Base-by-base conservation (phyloP, 2,797 vertebrate species). In the Tinamus major region DNA sequence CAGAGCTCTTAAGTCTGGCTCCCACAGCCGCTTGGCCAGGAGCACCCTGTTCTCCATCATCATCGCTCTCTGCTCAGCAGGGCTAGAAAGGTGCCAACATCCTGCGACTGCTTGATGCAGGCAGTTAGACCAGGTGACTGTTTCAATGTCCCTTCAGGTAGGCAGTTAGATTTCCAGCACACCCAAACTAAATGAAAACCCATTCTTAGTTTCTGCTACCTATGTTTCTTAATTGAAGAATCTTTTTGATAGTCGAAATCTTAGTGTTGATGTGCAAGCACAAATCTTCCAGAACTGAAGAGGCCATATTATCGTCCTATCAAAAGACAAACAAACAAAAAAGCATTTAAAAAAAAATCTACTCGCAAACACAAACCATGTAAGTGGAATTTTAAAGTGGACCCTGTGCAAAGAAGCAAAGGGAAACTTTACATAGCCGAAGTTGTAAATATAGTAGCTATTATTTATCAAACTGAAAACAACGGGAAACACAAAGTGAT, bases 201-300 rank as follows among this genome's bases (percentile, higher is more conserved):
- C 13, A 8, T 10, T 27, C 26, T 55, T 59, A 8, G 27, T 37
- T n/a, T 62, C 39, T 71, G 95, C 97, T 97, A 98, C 98, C 97
- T 71, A 95, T 92, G 26, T 94, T 93, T 68, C 95, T 98, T 58
- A 98, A n/a, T 0, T 94, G 94, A 33, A 98, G 61, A 7, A 20
- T 90, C 58, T 76, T 98, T 82, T 97, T 98, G 90, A 98, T 96
- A 41, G 44, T 37, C 14, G 92, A 92, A 83, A 98, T 98, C 94
- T 98, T 98, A 4, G 12, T 71, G 75, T 97, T 97, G 79, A 98
- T 79, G 46, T 97, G 71, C 74, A 21, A 21, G 26, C 89, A 96
- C 16, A 98, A 81, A 2, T 92, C 86, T 42, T 97, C 96, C 89
- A 97, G 59, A 15, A 85, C 84, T 7, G 80, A n/a, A 27, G 78